Base-by-base conservation (phyloP, 2,113 vertebrate genomes). In the Willisornis vidua region DNA sequence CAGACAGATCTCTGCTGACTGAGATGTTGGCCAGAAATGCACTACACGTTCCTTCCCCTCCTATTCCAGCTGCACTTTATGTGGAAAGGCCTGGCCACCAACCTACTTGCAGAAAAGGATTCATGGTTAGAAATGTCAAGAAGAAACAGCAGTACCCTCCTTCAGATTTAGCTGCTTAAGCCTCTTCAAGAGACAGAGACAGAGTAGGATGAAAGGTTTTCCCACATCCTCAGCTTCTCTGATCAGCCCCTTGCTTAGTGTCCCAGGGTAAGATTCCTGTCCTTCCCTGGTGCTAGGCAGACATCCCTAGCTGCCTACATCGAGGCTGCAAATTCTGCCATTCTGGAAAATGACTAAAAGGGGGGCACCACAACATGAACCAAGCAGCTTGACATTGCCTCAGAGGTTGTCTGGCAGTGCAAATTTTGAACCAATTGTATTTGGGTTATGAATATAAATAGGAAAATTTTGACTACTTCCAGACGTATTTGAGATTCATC, bases 51-150 rank as follows among this genome's bases (percentile, higher is more conserved):
- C 54, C 45, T 83, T 93, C 29, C 71, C 75, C 55, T 77, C 46
- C 67, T 94, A 19, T 77, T 88, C 55, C 94, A 96, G 94, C 92
- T 92, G 72, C 31, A 74, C 16, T 94, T 86, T 14, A 22, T 57
- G 55, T 92, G 83, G 71, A 80, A 92, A 92, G 63, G 54, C 39
- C 46, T 88, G 85, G 51, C 79, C 63, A 83, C 83, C 75, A 67
- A 86, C 55, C 25, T 77, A 59, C 67, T 92, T 71, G 31, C 46
- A 88, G 72, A 59, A 79, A 82, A 92, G 72, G 51, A 80, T 77
- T 92, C 55, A 43, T 24, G 29, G 20, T 33, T 78, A 39, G 5
- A 3, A 90, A 67, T 48, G 29, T 20, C 78, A 89, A 66, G 76
- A 45, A 35, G 49, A 83, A 16, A 62, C 15, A 80, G 67, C 74